phyloP scores from a whole-genome alignment of 2,888 invertebrate genomes.

The Bellardia bayeri region DNA sequence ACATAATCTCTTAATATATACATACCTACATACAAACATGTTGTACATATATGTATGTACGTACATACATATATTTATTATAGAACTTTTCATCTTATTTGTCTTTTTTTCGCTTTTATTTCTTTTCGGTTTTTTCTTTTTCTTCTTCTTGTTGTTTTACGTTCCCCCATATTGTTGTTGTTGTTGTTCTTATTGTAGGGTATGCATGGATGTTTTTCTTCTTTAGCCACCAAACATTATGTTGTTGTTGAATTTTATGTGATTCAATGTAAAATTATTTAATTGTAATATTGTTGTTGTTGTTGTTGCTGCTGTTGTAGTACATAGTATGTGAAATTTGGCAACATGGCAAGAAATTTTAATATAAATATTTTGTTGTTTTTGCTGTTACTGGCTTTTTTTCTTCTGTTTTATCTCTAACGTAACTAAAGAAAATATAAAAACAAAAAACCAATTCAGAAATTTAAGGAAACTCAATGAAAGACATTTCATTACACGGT shows the following conservation, averaged over 20 bases:
- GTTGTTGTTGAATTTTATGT: constrained; percentile 62
- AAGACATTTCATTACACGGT: constrained; percentile 32
- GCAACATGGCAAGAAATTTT: constrained; percentile 68
- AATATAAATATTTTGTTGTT: constrained; percentile 51
- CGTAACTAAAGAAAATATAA: constrained; percentile 36
- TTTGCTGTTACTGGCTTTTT: constrained; percentile 49
- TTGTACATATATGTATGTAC: too few relatives aligned
- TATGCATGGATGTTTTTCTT: constrained; percentile 31
- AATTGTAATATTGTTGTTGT: constrained; percentile 68
- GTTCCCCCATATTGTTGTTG: constrained; percentile 42
- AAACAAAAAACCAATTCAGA: constrained; percentile 22
- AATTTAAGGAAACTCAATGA: constrained; percentile 37
- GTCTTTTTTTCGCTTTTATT: constrained; percentile 21
- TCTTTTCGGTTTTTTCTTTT: neutral
- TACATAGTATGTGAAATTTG: constrained; percentile 64
- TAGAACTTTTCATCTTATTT: constrained; percentile 57
- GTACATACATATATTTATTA: constrained; percentile 40
- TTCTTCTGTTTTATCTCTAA: constrained; percentile 52
- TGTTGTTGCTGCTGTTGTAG: constrained; percentile 43
- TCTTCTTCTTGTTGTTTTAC: constrained; percentile 29
- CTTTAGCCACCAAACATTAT: constrained; percentile 63
- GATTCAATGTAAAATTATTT: constrained; percentile 74
- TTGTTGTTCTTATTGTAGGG: constrained; percentile 30
- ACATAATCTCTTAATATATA: too few relatives aligned
- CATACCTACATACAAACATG: neutral